phyloP scores from a whole-genome alignment of 2,113 vertebrate genomes.

The Neofelis nebulosa region DNA sequence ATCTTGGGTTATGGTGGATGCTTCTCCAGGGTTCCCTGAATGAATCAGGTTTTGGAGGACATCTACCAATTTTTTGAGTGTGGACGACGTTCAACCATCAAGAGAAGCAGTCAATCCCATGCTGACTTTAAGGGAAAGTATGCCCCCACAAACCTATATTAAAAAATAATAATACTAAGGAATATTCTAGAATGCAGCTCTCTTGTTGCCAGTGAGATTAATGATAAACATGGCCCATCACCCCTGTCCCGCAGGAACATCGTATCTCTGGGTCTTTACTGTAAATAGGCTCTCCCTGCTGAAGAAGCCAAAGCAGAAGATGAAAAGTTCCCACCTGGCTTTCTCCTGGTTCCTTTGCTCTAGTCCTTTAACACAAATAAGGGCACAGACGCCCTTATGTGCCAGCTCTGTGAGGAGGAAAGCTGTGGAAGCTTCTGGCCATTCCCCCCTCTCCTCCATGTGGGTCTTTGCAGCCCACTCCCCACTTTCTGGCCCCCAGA shows the following conservation, averaged over 20 bases:
- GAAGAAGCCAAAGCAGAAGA: not conserved
- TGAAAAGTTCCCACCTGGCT: not conserved
- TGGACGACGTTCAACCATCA: not conserved
- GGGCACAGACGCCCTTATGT: fast-evolving
- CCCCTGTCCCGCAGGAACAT: not conserved
- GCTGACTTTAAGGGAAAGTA: not conserved
- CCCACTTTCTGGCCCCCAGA: not conserved
- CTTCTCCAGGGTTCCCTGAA: not conserved
- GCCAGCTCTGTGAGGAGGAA: not conserved
- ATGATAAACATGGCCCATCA: constrained; percentile 11
- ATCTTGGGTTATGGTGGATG: not conserved
- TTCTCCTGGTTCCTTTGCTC: not conserved
- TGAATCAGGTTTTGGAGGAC: not conserved
- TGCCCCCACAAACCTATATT: not conserved
- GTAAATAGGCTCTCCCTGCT: not conserved
- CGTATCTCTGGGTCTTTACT: not conserved
- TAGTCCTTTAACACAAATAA: not conserved
- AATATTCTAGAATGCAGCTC: not conserved
- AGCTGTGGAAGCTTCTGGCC: not conserved
- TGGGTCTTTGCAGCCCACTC: not conserved
- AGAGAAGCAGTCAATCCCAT: not conserved
- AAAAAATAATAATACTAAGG: not conserved
- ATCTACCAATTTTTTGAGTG: not conserved
- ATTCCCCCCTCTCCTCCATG: not conserved
- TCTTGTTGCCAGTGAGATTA: constrained; percentile 14